Base-by-base conservation (phyloP, 2,113 vertebrate species). In the Neolamprologus kungweensis region DNA sequence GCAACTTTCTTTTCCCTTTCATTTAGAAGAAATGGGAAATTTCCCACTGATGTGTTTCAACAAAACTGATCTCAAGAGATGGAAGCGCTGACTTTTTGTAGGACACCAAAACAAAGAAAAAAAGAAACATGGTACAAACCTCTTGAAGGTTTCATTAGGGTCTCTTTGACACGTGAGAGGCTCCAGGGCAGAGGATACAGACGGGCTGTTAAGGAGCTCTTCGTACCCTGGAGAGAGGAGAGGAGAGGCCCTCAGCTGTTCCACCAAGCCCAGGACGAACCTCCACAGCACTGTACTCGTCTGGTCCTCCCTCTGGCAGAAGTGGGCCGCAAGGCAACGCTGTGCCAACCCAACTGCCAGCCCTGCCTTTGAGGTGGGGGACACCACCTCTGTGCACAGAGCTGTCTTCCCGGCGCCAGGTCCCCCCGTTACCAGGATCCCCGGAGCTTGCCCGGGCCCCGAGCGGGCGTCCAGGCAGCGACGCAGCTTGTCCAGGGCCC, bases 401-500 rank as follows among this genome's bases (percentile, higher is more conserved):
- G 96, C 97, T 0, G 97, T 97, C 82, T 97, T 97, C 14, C 97
- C 97, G 0, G 96, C 93, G 1, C 97, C 97, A 0, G 97, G 94
- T 1, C 96, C 96, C 10, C 97, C 97, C 0, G 91, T 97, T n/a
- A 97, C 89, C 68, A 97, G 92, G 21, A 97, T 82, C 12, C 97
- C 96, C 0, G 88, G 55, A 3, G 92, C 88, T 3, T 87, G 87
- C 4, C 93, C 92, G 0, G 91, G 47, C 7, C 85, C 14, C 0
- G 91, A 82, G 13, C 96, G 92, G 7, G 89, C 68, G 2, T 96
- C 96, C 91, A 97, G 92, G 85, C 94, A 96, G 89, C 87, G 94
- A 37, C 93, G 93, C 81, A 97, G 88, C 93, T 97, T 97, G 26
- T 95, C 96, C 88, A 97, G 94, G 75, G 96, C 97, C 97, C 97